Conservation (phyloP, 2,888 invertebrate genomes). For the Eupithecia abbreviata region DNA sequence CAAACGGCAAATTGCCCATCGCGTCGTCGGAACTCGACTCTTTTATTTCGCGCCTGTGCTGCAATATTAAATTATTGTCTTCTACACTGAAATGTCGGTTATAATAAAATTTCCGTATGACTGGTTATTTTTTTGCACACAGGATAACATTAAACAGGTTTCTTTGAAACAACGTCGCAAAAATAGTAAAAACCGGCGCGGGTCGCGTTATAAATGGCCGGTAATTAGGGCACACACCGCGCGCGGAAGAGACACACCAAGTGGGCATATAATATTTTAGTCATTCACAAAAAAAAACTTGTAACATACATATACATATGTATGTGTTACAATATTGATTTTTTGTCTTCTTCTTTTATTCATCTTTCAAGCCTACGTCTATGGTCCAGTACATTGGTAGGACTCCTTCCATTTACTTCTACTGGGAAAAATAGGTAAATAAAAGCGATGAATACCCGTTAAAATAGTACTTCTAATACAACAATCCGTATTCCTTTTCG, state of each 20-base stretch:
- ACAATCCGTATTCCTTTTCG: too few relatives aligned
- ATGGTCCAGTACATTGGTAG: not conserved
- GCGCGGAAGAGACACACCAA: constrained; percentile 48
- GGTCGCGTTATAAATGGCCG: constrained; percentile 76
- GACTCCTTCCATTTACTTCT: not conserved
- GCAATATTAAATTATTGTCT: constrained; percentile 47
- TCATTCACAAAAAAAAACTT: not conserved
- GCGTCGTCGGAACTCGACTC: not conserved
- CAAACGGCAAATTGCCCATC: constrained; percentile 6
- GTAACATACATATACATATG: too few relatives aligned
- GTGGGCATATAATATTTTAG: constrained; percentile 18
- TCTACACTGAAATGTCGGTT: not conserved
- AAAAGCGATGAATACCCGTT: too few relatives aligned
- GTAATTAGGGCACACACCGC: constrained; percentile 75
- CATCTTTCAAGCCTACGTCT: not conserved
- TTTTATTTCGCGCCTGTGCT: constrained; percentile 36
- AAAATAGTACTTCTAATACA: too few relatives aligned
- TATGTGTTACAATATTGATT: too few relatives aligned
- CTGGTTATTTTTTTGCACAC: constrained; percentile 19
- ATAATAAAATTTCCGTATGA: not conserved
- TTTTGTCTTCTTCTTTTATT: not conserved
- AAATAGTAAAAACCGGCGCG: constrained; percentile 72
- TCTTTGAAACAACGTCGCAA: constrained; percentile 67
- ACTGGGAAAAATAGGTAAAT: too few relatives aligned
- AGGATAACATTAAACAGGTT: constrained; percentile 54